Conservation (phyloP, 2,888 invertebrate genomes). For the Cephus runcator region DNA sequence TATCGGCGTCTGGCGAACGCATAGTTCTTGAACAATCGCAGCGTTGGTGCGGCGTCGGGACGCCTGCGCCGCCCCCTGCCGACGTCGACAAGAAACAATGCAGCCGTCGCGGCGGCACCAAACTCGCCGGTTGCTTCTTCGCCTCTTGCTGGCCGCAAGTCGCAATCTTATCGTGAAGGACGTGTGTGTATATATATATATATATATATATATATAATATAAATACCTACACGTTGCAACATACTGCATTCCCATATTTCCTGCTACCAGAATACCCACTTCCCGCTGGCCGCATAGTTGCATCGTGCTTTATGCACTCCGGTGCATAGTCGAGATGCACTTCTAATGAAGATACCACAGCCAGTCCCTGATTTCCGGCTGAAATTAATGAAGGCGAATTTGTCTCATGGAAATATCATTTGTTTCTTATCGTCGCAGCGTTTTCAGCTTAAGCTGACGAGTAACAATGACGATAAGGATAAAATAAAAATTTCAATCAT, state of each 20-base stretch:
- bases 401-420: background rate
- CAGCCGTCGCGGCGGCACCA: constrained; percentile 46
- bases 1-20: background rate
- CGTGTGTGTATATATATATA: constrained; percentile 1
- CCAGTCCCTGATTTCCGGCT: background rate
- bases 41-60: background rate
- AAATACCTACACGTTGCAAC: background rate
- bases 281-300: background rate
- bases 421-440: background rate
- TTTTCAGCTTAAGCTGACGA: background rate
- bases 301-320: background rate
- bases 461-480: background rate
- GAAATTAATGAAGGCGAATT: background rate
- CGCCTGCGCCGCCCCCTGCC: background rate
- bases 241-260: background rate
- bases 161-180: background rate
- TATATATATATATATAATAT: constrained; percentile 4
- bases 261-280: background rate
- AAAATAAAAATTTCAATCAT: background rate
- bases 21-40: background rate
- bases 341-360: background rate
- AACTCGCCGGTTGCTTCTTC: constrained; percentile 1
- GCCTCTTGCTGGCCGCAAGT: background rate
- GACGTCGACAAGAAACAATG: constrained; percentile 56
- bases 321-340: background rate